phyloP scores from a whole-genome alignment of 2,888 invertebrate species.

The Barypeithes pellucidus region DNA sequence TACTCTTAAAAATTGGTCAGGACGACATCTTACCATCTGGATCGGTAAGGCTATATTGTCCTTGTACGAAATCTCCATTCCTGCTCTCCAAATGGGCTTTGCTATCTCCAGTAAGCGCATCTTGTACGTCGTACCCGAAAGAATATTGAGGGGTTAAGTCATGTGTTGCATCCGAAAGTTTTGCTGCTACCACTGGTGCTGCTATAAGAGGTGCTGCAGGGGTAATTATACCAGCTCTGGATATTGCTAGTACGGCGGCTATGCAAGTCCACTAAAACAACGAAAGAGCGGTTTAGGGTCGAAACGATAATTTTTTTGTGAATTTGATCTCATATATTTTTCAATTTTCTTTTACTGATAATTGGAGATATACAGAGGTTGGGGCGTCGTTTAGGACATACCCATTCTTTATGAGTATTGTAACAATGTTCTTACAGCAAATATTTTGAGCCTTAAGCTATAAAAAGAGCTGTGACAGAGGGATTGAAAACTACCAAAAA shows the following conservation, averaged over 20 bases:
- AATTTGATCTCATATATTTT: too few species aligned
- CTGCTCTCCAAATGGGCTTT: constrained; percentile 78
- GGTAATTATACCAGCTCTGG: constrained; percentile 39
- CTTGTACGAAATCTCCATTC: constrained; percentile 76
- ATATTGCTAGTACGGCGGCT: constrained; percentile 59
- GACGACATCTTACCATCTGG: constrained; percentile 73
- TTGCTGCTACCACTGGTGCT: constrained; percentile 65
- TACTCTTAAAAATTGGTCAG: too few species aligned
- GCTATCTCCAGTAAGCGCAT: constrained; percentile 73
- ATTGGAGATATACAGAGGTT: too few species aligned
- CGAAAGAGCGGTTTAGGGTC: not conserved
- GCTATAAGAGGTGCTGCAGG: constrained; percentile 1
- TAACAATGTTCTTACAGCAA: too few species aligned
- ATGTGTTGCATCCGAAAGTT: constrained; percentile 52
- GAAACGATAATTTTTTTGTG: too few species aligned
- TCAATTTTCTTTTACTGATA: too few species aligned
- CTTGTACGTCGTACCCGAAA: constrained; percentile 73
- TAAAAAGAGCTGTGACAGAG: too few species aligned
- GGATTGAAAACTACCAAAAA: too few species aligned
- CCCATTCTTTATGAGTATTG: too few species aligned
- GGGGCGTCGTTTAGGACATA: too few species aligned
- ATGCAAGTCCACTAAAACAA: constrained; percentile 59
- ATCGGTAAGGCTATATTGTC: constrained; percentile 76
- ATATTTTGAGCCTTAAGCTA: too few species aligned
- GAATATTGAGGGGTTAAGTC: constrained; percentile 43